Percentiles rank a stretch among this genome's conserved stretches.
Conservation (phyloP, 2,113 vertebrate genomes). For the Rhombomys opimus region DNA sequence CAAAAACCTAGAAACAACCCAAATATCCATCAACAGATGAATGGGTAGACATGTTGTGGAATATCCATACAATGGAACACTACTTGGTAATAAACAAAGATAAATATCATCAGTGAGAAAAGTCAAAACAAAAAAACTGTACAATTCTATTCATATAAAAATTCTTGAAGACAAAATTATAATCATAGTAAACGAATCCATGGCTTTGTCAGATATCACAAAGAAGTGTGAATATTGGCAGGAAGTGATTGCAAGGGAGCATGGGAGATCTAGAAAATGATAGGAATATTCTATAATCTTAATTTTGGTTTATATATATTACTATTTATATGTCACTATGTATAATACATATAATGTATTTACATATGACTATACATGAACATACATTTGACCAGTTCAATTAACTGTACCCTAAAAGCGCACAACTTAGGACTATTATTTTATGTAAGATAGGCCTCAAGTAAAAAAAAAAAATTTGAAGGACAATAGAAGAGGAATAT, state of each 20-base stretch:
- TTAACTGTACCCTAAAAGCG: not conserved
- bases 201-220: not conserved
- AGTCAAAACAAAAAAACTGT: conserved; percentile 2
- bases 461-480: not conserved
- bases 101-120: conserved; percentile 49
- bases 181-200: conserved; percentile 34
- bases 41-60: conserved; percentile 34
- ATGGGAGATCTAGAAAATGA: not conserved
- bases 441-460: conserved; percentile 19
- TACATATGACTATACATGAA: not conserved
- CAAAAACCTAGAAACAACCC: conserved; percentile 45
- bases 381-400: conserved; percentile 1
- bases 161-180: conserved; percentile 46
- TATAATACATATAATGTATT: not conserved
- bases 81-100: conserved; percentile 55
- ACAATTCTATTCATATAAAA: conserved; percentile 64
- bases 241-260: not conserved
- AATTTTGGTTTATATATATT: not conserved
- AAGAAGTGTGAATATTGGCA: not conserved
- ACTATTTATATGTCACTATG: not conserved
- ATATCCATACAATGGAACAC: conserved; percentile 52
- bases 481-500: not conserved
- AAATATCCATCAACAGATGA: conserved; percentile 50
- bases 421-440: not conserved
- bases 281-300: not conserved